Base-by-base conservation (phyloP, 2,888 invertebrate genomes). In the Synanthedon tipuliformis region DNA sequence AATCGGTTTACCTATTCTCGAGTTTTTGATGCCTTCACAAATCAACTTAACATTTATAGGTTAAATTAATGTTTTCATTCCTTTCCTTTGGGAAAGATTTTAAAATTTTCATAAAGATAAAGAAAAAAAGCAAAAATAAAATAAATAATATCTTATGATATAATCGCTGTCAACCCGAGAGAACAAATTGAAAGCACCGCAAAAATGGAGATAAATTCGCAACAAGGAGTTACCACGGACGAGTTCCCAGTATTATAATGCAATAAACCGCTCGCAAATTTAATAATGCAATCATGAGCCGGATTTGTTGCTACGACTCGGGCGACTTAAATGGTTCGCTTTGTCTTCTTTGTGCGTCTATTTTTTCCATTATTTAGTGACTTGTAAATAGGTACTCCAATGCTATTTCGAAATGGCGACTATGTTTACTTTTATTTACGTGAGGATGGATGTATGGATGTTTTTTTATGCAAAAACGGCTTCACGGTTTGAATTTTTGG, bases 231-330 rank as follows among this genome's bases (percentile, higher is more conserved):
- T 52, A 23, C 50, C 13, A 54, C 50, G 23, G 54, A 58, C 62
- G 57, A 61, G 55, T 51, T 53, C 59, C 61, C 57, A 62, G 61
- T 63, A 62, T 62, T 62, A 62, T 69, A 73, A 72, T 67, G 68
- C 67, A 71, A 72, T 72, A 68, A 71, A 70, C 68, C 57, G 66
- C 63, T 67, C 65, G 66, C 61, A 70, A 72, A 74, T 75, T 71
- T 71, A 71, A 73, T 75, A 75, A 71, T 67, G 69, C 70, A 69
- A 71, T 74, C 69, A 73, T 69, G 70, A 74, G 66, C 62, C 59
- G 58, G 63, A 66, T 68, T 68, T 68, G 62, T 60, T 62, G 62
- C 60, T 58, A 59, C 60, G 61, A 58, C 62, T 59, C 58, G 61
- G 64, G 60, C 58, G 57, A 45, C 59, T 52, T 60, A 58, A 57